Evolutionary conservation across 2,888 invertebrate species (phyloP).

Genomic region (Coenonympha glycerion): DNA sequence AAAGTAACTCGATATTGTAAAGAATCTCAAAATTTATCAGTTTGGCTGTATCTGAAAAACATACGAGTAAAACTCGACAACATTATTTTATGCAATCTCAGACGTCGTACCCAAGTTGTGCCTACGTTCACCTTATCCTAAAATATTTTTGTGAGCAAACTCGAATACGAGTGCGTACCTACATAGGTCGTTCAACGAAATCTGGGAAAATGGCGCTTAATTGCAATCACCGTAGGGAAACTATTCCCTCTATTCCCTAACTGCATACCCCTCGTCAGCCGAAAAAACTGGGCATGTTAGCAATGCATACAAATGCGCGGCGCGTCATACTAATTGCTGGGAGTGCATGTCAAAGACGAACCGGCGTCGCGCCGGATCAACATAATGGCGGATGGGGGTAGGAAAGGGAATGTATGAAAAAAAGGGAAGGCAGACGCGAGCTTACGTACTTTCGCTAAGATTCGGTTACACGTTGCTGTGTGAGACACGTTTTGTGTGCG

Average conservation of each 20-base stretch:
- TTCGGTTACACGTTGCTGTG: constrained; percentile 59
- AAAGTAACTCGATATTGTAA: too few relatives aligned
- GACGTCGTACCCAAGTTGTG: not conserved
- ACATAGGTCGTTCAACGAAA: not conserved
- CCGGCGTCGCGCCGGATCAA: constrained; percentile 72
- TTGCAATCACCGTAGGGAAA: constrained; percentile 14
- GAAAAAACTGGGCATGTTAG: constrained; percentile 28
- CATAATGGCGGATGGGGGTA: constrained; percentile 69
- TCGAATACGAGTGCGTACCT: too few relatives aligned
- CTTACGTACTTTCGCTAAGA: constrained; percentile 49
- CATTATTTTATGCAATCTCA: not conserved
- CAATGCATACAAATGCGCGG: constrained; percentile 35
- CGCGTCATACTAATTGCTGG: constrained; percentile 71
- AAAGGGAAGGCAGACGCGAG: constrained; percentile 51
- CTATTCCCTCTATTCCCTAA: constrained; percentile 21
- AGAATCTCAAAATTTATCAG: too few relatives aligned
- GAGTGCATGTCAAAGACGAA: constrained; percentile 73
- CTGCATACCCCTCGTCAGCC: constrained; percentile 20
- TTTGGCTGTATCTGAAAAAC: too few relatives aligned
- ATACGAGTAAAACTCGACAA: too few relatives aligned
- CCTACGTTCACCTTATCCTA: not conserved
- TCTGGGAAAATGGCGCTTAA: constrained; percentile 11
- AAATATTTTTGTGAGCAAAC: not conserved
- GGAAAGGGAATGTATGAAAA: constrained; percentile 62
- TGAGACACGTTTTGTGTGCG: constrained; percentile 49